Conservation (phyloP, 2,797 vertebrate species). For the Danionella dracula region DNA sequence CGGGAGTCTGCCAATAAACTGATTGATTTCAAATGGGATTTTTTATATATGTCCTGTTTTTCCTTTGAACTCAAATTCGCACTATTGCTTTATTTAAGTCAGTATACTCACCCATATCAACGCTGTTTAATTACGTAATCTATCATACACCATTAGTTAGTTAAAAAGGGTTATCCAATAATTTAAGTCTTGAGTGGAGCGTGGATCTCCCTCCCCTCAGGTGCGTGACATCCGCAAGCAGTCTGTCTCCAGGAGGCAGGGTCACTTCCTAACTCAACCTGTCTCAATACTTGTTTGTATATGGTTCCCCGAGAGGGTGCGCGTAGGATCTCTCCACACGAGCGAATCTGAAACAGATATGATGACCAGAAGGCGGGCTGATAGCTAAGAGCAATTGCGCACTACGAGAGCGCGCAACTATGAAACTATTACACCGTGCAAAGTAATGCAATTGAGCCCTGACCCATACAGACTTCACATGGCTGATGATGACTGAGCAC, state of each 20-base stretch:
- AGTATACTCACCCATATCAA: no score
- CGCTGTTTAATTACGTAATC: no score
- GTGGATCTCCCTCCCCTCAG: constrained; percentile 23
- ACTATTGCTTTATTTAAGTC: neutral
- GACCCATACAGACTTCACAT: constrained; percentile 6
- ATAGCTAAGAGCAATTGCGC: constrained; percentile 33
- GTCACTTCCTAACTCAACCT: constrained; percentile 32
- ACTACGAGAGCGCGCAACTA: constrained; percentile 31
- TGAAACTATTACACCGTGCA: constrained; percentile 31
- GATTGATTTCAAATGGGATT: neutral
- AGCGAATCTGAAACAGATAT: constrained; percentile 39
- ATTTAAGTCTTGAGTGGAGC: constrained; percentile 6
- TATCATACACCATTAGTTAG: no score
- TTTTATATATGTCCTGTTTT: neutral
- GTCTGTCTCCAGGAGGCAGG: constrained; percentile 21
- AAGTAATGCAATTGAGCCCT: constrained; percentile 18
- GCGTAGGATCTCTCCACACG: constrained; percentile 3
- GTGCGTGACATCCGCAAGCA: constrained; percentile 24
- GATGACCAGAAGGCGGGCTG: constrained; percentile 45
- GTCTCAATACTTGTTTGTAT: constrained; percentile 31
- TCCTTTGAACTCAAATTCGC: neutral
- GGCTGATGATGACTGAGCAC: neutral
- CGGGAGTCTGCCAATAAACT: constrained; percentile 17
- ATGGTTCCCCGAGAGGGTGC: constrained; percentile 37
- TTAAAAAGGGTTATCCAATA: neutral